Percentiles rank a stretch among this genome's conserved stretches.
These are phyloP conservation scores for Globodera rostochiensis DNA, from an alignment of 1,140 invertebrate genomes.

Conservation along the genomic window DNA sequence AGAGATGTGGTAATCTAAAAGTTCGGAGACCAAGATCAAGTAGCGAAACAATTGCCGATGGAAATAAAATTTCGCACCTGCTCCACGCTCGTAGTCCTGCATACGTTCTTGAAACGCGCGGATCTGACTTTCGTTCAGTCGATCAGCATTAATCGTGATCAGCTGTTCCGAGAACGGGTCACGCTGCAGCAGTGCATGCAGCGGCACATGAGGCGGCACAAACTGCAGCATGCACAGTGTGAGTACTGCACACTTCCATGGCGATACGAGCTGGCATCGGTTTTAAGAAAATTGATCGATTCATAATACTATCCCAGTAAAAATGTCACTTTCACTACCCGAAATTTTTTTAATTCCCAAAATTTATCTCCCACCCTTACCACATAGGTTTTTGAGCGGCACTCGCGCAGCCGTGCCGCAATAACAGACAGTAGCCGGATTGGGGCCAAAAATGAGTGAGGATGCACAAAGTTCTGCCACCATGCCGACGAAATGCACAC, in stretches of 20 bases:
- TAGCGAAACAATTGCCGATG: not conserved
- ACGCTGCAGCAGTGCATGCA: constrained; percentile 50
- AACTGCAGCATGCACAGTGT: constrained; percentile 29
- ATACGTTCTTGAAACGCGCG: constrained; percentile 55
- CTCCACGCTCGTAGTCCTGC: constrained; percentile 50
- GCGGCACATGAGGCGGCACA: constrained; percentile 20
- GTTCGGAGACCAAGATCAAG: not conserved
- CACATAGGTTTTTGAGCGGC: constrained; percentile 58
- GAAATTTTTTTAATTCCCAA: no score
- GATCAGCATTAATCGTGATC: constrained; percentile 59
- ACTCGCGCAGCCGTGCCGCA: constrained; percentile 47
- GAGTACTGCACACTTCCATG: constrained; percentile 57
- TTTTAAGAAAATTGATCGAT: not conserved
- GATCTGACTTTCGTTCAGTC: constrained; percentile 60
- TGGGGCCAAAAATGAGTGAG: constrained; percentile 60
- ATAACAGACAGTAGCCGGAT: constrained; percentile 51
- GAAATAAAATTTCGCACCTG: constrained; percentile 2
- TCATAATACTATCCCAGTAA: not conserved
- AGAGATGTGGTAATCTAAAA: not conserved
- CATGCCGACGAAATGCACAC: constrained; percentile 57
- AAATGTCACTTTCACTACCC: no score
- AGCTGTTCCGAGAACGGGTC: constrained; percentile 63
- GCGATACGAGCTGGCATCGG: constrained; percentile 41
- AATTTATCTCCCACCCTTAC: not conserved
- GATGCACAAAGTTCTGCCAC: constrained; percentile 65